These are phyloP conservation scores for Macrocentrus cingulum DNA, from an alignment of 1,140 invertebrate genomes.

Conservation along the genomic window DNA sequence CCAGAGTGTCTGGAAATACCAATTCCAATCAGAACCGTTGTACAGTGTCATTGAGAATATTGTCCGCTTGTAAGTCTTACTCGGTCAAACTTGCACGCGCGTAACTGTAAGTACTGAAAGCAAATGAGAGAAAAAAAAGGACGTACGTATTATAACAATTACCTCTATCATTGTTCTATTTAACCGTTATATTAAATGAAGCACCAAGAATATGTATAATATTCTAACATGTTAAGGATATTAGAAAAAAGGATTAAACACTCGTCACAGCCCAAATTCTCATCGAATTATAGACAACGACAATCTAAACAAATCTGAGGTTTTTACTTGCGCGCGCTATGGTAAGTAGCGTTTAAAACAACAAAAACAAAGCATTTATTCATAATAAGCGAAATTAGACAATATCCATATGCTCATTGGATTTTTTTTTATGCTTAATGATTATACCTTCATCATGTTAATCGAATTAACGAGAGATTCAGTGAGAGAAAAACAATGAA, in stretches of 20 bases:
- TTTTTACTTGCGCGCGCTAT: constrained; percentile 23
- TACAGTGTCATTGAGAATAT: constrained; percentile 59
- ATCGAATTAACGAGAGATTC: no score
- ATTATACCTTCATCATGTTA: constrained; percentile 18
- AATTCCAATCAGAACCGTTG: constrained; percentile 58
- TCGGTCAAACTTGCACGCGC: constrained; percentile 56
- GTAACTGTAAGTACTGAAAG: constrained; percentile 60
- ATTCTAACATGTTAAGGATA: constrained; percentile 15
- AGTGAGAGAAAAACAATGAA: not conserved
- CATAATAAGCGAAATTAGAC: not conserved
- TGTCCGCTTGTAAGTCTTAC: constrained; percentile 58
- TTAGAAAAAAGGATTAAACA: constrained; percentile 13
- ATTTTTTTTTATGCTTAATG: constrained; percentile 31
- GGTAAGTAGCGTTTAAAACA: constrained; percentile 53
- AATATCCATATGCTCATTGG: not conserved
- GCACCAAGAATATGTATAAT: constrained; percentile 6
- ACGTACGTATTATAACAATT: constrained; percentile 54
- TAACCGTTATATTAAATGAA: constrained; percentile 11
- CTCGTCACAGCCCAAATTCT: constrained; percentile 12
- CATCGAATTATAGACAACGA: constrained; percentile 1
- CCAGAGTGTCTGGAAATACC: constrained; percentile 60
- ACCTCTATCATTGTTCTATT: constrained; percentile 21
- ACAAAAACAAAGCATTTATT: constrained; percentile 26
- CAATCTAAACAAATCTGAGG: not conserved
- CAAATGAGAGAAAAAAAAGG: constrained; percentile 39